Evolutionary conservation across 2,888 invertebrate genomes (phyloP).

Genomic region (Vesta saturnalis): DNA sequence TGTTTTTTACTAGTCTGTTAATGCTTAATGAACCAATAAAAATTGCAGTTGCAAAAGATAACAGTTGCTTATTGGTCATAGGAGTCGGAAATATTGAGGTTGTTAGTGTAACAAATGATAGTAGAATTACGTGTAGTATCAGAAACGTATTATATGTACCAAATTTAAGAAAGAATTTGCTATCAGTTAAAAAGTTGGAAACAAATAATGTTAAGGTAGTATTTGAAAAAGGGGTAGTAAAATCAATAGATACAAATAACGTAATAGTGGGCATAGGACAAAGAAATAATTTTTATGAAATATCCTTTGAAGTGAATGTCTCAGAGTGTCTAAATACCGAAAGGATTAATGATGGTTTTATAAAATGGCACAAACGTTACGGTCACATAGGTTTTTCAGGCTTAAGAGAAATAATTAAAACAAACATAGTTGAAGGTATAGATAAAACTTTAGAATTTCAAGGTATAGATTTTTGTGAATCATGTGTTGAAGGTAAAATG

Average conservation of each 20-base stretch:
- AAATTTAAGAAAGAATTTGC: too few relatives aligned
- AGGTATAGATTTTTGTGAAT: too few relatives aligned
- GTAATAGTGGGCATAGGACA: constrained; percentile 24
- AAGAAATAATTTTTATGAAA: constrained; percentile 40
- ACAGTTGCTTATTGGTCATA: too few relatives aligned
- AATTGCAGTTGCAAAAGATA: too few relatives aligned
- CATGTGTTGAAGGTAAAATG: too few relatives aligned
- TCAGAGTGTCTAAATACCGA: constrained; percentile 33
- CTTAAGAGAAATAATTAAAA: constrained; percentile 23
- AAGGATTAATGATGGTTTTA: constrained; percentile 27
- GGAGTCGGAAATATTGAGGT: too few relatives aligned
- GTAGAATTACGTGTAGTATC: too few relatives aligned
- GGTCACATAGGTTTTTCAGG: constrained; percentile 27
- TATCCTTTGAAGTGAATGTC: constrained; percentile 29
- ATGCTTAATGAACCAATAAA: too few relatives aligned
- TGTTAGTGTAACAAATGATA: too few relatives aligned
- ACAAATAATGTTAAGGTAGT: not conserved
- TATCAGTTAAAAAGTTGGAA: too few relatives aligned
- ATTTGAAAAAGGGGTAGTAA: constrained; percentile 4
- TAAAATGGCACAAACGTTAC: constrained; percentile 36
- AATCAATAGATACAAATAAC: constrained; percentile 15
- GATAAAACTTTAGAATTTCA: constrained; percentile 27
- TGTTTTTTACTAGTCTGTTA: too few relatives aligned
- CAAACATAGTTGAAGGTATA: constrained; percentile 25
- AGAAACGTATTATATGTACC: constrained; percentile 8